Evolutionary conservation across 2,888 invertebrate species (phyloP), one percentile per base, ranked within the genome.

Genomic region (Eustalomyia histrio): DNA sequence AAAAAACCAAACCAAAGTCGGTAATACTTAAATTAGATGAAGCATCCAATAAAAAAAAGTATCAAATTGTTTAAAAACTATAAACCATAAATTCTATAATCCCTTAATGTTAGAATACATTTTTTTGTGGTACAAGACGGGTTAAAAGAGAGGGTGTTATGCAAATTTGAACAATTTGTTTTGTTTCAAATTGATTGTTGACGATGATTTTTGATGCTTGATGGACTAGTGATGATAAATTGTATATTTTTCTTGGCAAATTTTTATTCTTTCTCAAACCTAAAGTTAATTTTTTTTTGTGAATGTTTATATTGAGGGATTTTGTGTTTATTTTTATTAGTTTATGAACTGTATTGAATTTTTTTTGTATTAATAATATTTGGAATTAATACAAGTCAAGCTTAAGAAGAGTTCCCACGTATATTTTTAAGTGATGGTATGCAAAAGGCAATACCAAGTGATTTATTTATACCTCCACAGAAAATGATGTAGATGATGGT

Each of bases 141-240:
- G 57, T 16, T 5, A 29, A 67, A 21, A 29, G 10, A 24, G 16
- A 29, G 12, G 16, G 10, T 18, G n/a, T 21, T 68, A 63, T 61
- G 65, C 71, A 72, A 72, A 78, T 55, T 57, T 79, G 61, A 55
- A 47, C 67, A 73, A 73, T 79, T 79, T 79, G 72, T 67, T 29
- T 7, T 57, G 4, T 53, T 39, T 50, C 67, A 64, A 80, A 76
- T 76, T 68, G 47, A 65, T 80, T 53, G 14, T 39, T 10, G 39
- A 12, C 12, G 39, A 39, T 39, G 12, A 12, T 12, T 29, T 29
- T 72, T 80, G 71, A 76, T 68, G 76, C 47, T 69, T 47, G 76
- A 80, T 80, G 80, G 80, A 80, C 76, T 81, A 64, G 60, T 64
- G 78, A 65, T 78, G 76, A 81, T 81, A 81, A 74, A 71, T 81